Evolutionary conservation across 2,797 vertebrate genomes (phyloP).

Genomic region (Brachymystax lenok): DNA sequence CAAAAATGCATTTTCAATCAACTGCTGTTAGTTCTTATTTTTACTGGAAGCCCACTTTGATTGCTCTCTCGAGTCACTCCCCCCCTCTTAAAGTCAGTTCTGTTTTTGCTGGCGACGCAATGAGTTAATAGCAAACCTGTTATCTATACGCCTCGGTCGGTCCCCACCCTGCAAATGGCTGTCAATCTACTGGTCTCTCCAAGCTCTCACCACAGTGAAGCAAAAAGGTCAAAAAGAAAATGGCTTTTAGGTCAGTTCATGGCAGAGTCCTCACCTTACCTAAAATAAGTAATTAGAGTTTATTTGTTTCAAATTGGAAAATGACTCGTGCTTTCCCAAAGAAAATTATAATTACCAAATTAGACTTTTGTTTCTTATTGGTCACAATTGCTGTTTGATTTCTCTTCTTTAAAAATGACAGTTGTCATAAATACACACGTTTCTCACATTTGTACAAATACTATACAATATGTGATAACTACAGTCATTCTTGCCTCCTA

Average conservation of each 20-base stretch:
- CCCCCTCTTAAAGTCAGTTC: slow-evolving; percentile 31
- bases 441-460: not conserved
- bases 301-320: too few species aligned
- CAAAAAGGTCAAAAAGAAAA: not conserved
- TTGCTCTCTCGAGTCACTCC: slow-evolving; percentile 12
- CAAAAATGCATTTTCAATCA: not conserved
- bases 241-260: too few species aligned
- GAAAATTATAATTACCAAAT: too few species aligned
- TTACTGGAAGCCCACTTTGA: slow-evolving; percentile 30
- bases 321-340: too few species aligned
- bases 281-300: too few species aligned
- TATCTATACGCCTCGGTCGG: slow-evolving; percentile 30
- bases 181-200: slow-evolving; percentile 23
- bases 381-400: too few species aligned
- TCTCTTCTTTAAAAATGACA: too few species aligned
- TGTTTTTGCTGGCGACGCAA: slow-evolving; percentile 27
- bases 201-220: slow-evolving; percentile 18
- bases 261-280: too few species aligned
- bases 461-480: not conserved
- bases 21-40: slow-evolving; percentile 4
- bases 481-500: not conserved
- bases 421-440: not conserved
- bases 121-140: slow-evolving; percentile 48
- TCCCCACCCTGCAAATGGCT: slow-evolving; percentile 23
- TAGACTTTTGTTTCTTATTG: too few species aligned